A percentile compares a stretch with the other conserved stretches of the same genome.
phyloP scores from a whole-genome alignment of 2,113 vertebrate genomes.

The Ahaetulla prasina region DNA sequence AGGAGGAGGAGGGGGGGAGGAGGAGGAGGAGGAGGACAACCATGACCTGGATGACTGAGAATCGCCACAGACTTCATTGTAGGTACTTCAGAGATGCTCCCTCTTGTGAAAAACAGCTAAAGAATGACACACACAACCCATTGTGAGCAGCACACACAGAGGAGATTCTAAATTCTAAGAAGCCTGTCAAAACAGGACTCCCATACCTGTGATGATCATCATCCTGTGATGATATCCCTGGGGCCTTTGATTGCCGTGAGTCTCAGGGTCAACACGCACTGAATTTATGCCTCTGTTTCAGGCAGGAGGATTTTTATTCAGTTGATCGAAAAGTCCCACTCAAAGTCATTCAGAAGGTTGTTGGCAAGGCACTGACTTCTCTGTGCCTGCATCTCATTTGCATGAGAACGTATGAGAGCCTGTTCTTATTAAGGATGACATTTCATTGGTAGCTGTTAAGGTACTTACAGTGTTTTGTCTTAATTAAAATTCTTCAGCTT shows the following conservation, averaged over 20 bases:
- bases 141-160: background rate
- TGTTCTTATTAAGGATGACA: constrained; percentile 33
- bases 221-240: constrained; percentile 27
- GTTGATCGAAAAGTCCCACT: constrained; percentile 30
- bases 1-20: no score
- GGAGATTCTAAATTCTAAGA: background rate
- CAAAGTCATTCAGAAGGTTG: constrained; percentile 36
- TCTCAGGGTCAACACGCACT: constrained; percentile 22
- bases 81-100: background rate
- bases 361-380: constrained; percentile 18
- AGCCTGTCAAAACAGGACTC: background rate
- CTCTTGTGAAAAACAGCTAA: background rate
- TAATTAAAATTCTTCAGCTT: constrained; percentile 50
- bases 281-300: constrained; percentile 20
- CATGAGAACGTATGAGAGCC: constrained; percentile 1
- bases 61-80: background rate
- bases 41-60: no score
- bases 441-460: constrained; percentile 38
- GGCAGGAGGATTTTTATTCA: constrained; percentile 15
- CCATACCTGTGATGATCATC: constrained; percentile 17
- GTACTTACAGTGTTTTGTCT: constrained; percentile 34
- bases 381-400: constrained; percentile 23
- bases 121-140: background rate
- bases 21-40: no score
- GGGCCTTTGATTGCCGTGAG: constrained; percentile 27